Evolutionary conservation across 2,113 vertebrate species (phyloP).

Genomic region (Zosterops hypoxanthus): DNA sequence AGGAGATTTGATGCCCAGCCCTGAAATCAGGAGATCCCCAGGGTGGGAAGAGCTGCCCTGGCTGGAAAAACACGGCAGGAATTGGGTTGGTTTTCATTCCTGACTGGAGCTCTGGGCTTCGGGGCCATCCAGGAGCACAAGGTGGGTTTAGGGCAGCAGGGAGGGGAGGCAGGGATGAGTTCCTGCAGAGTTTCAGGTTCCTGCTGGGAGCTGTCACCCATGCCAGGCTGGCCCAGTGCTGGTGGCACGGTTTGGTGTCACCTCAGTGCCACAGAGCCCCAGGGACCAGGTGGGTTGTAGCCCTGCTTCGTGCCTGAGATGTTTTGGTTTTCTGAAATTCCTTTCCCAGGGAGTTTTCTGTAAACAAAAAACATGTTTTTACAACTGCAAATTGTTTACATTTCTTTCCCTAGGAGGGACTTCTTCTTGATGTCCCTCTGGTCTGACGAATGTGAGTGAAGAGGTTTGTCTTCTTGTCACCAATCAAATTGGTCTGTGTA

Average conservation of each 20-base stretch:
- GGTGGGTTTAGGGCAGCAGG: background rate
- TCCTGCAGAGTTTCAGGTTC: background rate
- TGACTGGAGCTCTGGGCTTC: background rate
- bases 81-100: background rate
- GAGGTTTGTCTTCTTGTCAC: too few relatives aligned
- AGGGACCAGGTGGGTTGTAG: too few relatives aligned
- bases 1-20: background rate
- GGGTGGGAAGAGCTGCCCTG: background rate
- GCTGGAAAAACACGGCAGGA: background rate
- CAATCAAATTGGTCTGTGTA: too few relatives aligned
- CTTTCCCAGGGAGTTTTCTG: too few relatives aligned
- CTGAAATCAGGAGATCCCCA: background rate
- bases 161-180: background rate
- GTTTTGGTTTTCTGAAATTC: too few relatives aligned
- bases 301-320: too few relatives aligned
- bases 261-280: background rate
- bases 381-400: too few relatives aligned
- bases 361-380: too few relatives aligned
- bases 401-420: too few relatives aligned
- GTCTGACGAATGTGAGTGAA: too few relatives aligned
- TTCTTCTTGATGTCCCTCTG: too few relatives aligned
- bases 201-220: background rate
- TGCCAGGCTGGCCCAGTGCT: rapidly evolving
- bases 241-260: background rate
- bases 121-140: background rate